Base-by-base conservation (phyloP, 2,888 invertebrate genomes). In the Eremobia ochroleuca region DNA sequence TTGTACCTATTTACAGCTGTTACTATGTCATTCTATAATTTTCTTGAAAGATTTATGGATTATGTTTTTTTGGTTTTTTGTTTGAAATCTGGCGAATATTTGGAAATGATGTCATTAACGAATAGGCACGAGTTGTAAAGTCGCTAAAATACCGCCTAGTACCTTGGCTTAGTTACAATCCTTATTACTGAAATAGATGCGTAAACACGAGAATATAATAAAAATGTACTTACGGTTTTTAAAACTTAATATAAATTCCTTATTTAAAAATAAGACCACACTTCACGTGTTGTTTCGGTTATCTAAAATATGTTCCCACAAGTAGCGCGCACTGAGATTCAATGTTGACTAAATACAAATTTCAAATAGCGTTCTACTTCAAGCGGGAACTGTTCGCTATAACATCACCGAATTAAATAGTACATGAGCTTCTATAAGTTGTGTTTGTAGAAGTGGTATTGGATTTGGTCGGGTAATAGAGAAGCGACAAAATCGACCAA, bases 401-500 rank as follows among this genome's bases (percentile, higher is more conserved):
- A 84, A 89, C 5, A 64, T 89, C 46, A 61, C 31, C 72, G 81
- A 88, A 75, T 88, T 65, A 43, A 79, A 62, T 40, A 6, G 65
- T 31, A 11, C 2, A 11, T 11, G 11, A 25, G 9, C 11, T 4
- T 1, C 1, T 0, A 5, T 6, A 4, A 31, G 6, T 43, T 21
- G 2, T 4, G 15, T 21, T 31, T 15, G 0, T n/a, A 2, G 8
- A n/a, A 49, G 13, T 73, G n/a, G 31, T 75, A 79, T 90, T 86
- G n/a, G 82, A 91, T 79, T 90, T 78, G 66, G 85, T 79, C n/a
- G 59, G 4, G 1, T 79, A 74, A 76, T 71, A 70, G 52, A 66
- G 74, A 85, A 82, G 79, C 84, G 66, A 90, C 91, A 67, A 91
- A 94, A 93, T 93, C 92, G 91, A 93, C 94, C 77, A 93, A 95